Evolutionary conservation across 2,888 invertebrate species (phyloP).

Genomic region (Meiosimyza decipiens): DNA sequence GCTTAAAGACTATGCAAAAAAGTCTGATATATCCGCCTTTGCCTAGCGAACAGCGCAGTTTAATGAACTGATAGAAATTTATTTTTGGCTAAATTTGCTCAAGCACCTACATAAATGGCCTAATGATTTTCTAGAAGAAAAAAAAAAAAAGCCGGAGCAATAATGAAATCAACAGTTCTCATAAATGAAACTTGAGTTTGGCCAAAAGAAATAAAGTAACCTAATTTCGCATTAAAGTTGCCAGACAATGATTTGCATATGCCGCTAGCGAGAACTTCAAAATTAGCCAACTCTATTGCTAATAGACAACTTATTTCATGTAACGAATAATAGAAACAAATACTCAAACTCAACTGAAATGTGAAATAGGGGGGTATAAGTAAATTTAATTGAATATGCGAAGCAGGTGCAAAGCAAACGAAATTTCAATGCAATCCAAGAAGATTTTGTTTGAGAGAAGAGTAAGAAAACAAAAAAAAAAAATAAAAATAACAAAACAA

Average conservation of each 20-base stretch:
- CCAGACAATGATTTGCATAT: conserved; percentile 2
- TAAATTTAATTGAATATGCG: conserved; percentile 25
- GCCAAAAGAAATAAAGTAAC: neutral
- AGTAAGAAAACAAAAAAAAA: neutral
- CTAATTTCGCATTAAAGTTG: neutral
- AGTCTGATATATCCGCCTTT: no score
- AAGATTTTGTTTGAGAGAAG: neutral
- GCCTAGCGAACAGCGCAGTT: no score
- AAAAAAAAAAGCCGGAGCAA: no score
- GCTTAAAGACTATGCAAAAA: no score
- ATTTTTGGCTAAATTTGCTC: no score
- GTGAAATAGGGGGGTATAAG: neutral
- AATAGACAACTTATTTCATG: neutral
- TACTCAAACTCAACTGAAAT: conserved; percentile 1
- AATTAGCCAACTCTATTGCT: no score
- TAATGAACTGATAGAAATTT: no score
- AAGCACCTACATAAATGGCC: no score
- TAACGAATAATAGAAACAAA: neutral
- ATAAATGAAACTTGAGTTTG: neutral
- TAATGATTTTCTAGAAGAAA: no score
- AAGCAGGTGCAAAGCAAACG: conserved; percentile 32
- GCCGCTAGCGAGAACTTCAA: no score
- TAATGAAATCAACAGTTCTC: no score
- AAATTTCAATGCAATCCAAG: conserved; percentile 32
- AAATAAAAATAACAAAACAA: neutral